Conservation (phyloP, 2,797 vertebrate genomes). For the Alauda arvensis region DNA sequence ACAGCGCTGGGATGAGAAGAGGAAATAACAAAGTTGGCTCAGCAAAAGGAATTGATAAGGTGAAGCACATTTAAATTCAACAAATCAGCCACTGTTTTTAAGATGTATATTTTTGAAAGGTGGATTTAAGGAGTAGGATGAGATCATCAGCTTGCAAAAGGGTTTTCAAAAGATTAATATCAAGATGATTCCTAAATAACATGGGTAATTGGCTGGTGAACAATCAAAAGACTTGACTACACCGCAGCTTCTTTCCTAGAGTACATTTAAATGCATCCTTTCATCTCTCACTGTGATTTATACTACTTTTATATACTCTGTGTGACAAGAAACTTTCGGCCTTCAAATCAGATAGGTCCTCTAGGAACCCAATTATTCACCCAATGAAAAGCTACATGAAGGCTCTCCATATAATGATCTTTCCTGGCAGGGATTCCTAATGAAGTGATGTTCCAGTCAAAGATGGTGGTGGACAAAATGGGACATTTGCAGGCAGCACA, state of each 20-base stretch:
- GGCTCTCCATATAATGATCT: neutral
- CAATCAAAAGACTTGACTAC: constrained; percentile 12
- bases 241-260: neutral
- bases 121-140: neutral
- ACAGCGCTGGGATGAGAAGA: neutral
- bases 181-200: constrained; percentile 15
- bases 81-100: neutral
- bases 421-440: neutral
- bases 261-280: neutral
- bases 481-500: neutral
- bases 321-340: constrained; percentile 17
- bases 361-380: neutral
- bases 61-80: neutral
- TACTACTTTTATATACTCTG: neutral
- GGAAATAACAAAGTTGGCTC: neutral
- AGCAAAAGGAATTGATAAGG: neutral
- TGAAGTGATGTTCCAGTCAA: neutral
- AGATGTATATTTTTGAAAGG: neutral
- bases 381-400: neutral
- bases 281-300: constrained; percentile 27
- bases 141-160: neutral
- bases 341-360: constrained; percentile 7
- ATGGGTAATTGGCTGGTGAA: constrained; percentile 15
- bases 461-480: neutral
- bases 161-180: constrained; percentile 3